phyloP scores from a whole-genome alignment of 2,888 invertebrate genomes.

The Erebia ligea region DNA sequence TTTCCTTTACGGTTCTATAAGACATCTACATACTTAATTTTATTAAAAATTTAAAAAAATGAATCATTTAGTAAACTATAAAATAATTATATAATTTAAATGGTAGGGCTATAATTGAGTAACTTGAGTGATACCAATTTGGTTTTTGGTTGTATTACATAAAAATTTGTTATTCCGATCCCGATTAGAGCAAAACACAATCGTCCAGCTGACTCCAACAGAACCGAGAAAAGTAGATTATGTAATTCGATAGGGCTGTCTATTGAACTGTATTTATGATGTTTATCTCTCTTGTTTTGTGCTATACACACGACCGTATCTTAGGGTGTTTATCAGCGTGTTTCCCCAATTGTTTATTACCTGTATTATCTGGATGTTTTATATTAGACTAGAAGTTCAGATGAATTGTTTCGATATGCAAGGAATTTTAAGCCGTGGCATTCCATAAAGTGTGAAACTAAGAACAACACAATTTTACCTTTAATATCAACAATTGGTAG shows the following conservation, averaged over 20 bases:
- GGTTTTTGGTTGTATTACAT: no score
- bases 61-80: background rate
- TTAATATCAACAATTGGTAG: no score
- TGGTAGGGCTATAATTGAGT: no score
- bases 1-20: background rate
- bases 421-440: background rate
- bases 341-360: constrained; percentile 32
- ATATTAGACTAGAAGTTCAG: constrained; percentile 22
- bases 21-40: no score
- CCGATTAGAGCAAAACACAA: constrained; percentile 13
- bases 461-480: background rate
- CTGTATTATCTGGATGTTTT: constrained; percentile 24
- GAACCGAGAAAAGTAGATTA: constrained; percentile 44
- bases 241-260: constrained; percentile 54
- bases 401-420: constrained; percentile 19
- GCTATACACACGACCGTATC: constrained; percentile 34
- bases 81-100: no score
- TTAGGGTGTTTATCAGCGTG: constrained; percentile 35
- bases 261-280: constrained; percentile 45
- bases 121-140: no score
- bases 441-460: background rate
- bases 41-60: background rate
- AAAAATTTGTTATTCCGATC: constrained; percentile 1
- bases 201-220: constrained; percentile 4
- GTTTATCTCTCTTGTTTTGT: constrained; percentile 43